Evolutionary conservation across 2,797 vertebrate species (phyloP), one percentile per base, ranked within the genome.

Genomic region (Sebastes trivittatus): DNA sequence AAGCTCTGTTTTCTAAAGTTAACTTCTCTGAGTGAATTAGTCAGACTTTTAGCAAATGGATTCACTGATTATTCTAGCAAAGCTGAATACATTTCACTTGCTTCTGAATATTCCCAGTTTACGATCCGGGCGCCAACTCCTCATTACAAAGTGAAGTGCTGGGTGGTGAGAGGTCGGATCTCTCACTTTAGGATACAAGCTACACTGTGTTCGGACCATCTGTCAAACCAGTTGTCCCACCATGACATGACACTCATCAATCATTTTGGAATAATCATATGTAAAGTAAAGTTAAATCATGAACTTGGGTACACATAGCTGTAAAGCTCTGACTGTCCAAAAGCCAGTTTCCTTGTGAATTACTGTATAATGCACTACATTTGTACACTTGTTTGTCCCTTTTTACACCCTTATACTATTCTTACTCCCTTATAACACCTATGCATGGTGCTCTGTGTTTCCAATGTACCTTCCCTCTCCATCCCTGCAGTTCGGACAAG

Each of bases 401-500:
- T 42, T 42, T 42, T 42, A 42, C 38, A 42, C 38, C 38, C 0
- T 42, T 42, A 42, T 42, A 42, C 38, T 42, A 42, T 14, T 42
- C 38, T 42, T 42, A 42, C 38, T 52, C 10, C 14, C 18, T 36
- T 29, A 22, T 30, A 58, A 59, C 7, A 14, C 8, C 10, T 4
- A 1, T 52, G 18, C 46, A 60, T 14, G 32, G 1, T 4, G n/a
- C 11, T 77, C n/a, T 52, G 13, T 23, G 22, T 55, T 68, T 76
- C 20, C 64, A 8, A 27, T 27, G 8, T 96, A 98, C 98, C 98
- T 98, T 94, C 97, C 98, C 92, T 99, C 98, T 91, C 98, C 98
- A 72, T 99, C 98, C 90, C 98, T 97, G 95, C 98, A 99, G 91
- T 99, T 99, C 65, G 98, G 98, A 93, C 98, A 99, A 0, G 98